Evolutionary conservation across 1,140 invertebrate species (phyloP).

Genomic region (Pentalonia nigronervosa): DNA sequence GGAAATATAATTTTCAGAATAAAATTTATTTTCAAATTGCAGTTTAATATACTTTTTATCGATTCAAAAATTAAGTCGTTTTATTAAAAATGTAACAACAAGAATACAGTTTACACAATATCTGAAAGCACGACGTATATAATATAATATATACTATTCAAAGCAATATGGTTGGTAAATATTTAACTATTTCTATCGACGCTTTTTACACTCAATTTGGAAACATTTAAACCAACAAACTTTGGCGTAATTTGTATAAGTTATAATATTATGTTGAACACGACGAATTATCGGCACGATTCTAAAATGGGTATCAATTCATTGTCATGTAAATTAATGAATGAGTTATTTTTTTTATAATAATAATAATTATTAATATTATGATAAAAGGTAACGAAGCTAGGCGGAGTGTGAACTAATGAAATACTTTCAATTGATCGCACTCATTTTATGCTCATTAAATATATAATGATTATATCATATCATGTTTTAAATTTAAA

Average conservation of each 20-base stretch:
- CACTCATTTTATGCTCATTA: too few species aligned
- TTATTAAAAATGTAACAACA: neutral
- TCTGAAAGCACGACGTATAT: neutral
- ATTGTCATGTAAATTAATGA: neutral
- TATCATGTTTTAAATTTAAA: too few species aligned
- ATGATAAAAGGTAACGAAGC: too few species aligned
- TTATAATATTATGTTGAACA: neutral
- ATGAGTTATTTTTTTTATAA: neutral
- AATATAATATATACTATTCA: neutral
- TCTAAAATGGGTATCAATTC: neutral
- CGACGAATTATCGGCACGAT: neutral
- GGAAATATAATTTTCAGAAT: neutral
- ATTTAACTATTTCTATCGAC: neutral
- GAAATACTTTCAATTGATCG: neutral
- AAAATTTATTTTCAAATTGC: neutral
- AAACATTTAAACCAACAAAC: neutral
- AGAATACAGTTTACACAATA: neutral
- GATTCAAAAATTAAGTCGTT: neutral
- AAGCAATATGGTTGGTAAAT: neutral
- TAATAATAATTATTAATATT: too few species aligned
- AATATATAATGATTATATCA: too few species aligned
- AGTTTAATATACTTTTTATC: neutral
- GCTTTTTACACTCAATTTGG: neutral
- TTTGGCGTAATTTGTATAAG: neutral
- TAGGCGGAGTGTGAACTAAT: neutral